These are phyloP conservation scores for Meloidogyne hapla DNA, from an alignment of 1,140 invertebrate genomes.

Conservation along the genomic window DNA sequence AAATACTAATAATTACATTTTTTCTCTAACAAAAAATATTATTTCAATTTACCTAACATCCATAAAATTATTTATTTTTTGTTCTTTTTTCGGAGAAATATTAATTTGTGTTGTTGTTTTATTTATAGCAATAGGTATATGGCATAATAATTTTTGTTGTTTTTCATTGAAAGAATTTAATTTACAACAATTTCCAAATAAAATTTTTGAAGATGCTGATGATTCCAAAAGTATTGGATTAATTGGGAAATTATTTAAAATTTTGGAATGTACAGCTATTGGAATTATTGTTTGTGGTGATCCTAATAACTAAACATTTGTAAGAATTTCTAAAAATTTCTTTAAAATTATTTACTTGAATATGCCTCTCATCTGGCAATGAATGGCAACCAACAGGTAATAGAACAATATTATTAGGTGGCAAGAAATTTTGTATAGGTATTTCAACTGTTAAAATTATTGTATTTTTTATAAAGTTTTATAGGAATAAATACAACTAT, in stretches of 20 bases:
- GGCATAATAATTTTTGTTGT: background rate
- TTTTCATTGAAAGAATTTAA: background rate
- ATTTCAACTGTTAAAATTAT: too few relatives aligned
- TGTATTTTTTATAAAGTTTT: too few relatives aligned
- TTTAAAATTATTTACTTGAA: conserved; percentile 12
- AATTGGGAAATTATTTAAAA: conserved; percentile 5
- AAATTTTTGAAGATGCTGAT: background rate
- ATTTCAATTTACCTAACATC: background rate
- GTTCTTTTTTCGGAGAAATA: background rate
- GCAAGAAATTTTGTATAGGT: conserved; percentile 7
- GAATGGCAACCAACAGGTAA: conserved; percentile 22
- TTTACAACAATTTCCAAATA: background rate
- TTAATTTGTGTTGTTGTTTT: background rate
- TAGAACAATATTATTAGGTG: conserved; percentile 17
- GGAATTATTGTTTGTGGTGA: conserved; percentile 30
- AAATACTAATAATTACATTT: too few relatives aligned
- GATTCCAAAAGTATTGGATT: conserved; percentile 15
- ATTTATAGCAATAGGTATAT: background rate
- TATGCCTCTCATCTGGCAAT: conserved; percentile 18
- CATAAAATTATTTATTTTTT: background rate
- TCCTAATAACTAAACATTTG: conserved; percentile 7
- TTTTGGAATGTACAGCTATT: conserved; percentile 20
- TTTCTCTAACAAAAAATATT: too few relatives aligned
- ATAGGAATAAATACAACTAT: too few relatives aligned
- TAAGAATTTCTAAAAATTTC: background rate